A percentile compares a stretch with the other conserved stretches of the same genome.
These are phyloP conservation scores for Takifugu rubripes DNA, from an alignment of 2,797 vertebrate genomes.

Conservation along the genomic window DNA sequence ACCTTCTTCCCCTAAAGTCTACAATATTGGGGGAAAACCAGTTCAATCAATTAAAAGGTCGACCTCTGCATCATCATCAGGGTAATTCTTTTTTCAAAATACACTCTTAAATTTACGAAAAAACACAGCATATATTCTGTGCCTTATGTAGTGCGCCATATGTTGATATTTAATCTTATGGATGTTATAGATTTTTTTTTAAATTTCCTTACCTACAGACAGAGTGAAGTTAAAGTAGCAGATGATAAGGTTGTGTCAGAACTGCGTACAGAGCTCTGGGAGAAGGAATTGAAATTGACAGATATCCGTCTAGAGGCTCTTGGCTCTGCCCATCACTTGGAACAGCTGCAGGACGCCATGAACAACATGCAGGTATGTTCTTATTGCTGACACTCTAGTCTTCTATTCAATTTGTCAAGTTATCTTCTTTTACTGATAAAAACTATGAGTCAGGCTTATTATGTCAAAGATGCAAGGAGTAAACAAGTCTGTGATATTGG, in stretches of 20 bases:
- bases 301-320: conserved; percentile 96
- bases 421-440: background rate
- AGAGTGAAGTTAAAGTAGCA: conserved; percentile 73
- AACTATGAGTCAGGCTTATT: too few species aligned
- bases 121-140: background rate
- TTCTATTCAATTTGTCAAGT: background rate
- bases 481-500: too few species aligned
- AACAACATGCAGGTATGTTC: conserved; percentile 89
- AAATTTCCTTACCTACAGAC: conserved; percentile 57
- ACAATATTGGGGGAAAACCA: conserved; percentile 73
- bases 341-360: conserved; percentile 97
- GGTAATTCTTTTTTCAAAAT: conserved; percentile 55
- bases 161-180: background rate
- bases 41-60: conserved; percentile 76
- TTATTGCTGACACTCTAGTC: background rate
- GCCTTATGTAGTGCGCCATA: background rate
- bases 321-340: conserved; percentile 93
- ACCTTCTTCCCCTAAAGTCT: conserved; percentile 93
- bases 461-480: too few species aligned
- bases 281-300: conserved; percentile 96
- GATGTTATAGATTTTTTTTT: background rate
- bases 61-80: conserved; percentile 77
- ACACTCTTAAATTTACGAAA: background rate
- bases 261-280: conserved; percentile 92
- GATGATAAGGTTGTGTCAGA: conserved; percentile 91